A percentile compares a stretch with the other conserved stretches of the same genome.
Conservation (phyloP, 2,113 vertebrate genomes). For the Cathartes aura region DNA sequence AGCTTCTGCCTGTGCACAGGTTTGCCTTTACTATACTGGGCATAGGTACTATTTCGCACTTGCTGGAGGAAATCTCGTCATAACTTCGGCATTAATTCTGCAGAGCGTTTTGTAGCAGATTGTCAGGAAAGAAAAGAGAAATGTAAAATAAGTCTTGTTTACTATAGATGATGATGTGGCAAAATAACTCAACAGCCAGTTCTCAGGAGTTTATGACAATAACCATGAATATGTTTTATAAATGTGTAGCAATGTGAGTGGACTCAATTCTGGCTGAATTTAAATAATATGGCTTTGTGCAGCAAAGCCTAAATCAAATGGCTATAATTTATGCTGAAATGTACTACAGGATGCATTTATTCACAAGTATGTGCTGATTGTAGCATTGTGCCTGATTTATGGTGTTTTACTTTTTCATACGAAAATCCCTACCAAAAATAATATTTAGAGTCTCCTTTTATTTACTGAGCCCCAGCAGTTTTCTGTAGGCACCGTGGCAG, state of each 20-base stretch:
- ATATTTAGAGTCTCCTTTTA: slow-evolving; percentile 24
- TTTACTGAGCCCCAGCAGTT: not conserved
- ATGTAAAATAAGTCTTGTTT: slow-evolving; percentile 58
- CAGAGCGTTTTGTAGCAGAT: not conserved
- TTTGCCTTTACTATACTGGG: not conserved
- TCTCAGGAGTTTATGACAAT: slow-evolving; percentile 51
- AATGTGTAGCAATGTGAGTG: slow-evolving; percentile 9
- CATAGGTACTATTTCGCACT: not conserved
- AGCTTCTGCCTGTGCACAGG: not conserved
- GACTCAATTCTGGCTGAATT: slow-evolving; percentile 39
- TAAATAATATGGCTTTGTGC: slow-evolving; percentile 1
- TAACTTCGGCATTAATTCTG: not conserved
- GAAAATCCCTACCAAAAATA: slow-evolving; percentile 68
- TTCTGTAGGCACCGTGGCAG: not conserved
- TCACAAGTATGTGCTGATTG: slow-evolving; percentile 65
- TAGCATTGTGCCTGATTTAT: slow-evolving; percentile 62
- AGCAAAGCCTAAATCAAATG: slow-evolving; percentile 43
- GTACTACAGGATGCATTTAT: slow-evolving; percentile 56
- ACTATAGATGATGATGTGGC: slow-evolving; percentile 62
- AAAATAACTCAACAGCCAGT: slow-evolving; percentile 27
- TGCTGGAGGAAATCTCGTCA: not conserved
- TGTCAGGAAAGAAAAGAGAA: slow-evolving; percentile 34
- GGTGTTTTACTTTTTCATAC: slow-evolving; percentile 27
- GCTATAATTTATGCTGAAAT: slow-evolving; percentile 53
- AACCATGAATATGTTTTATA: slow-evolving; percentile 58